These are phyloP conservation scores for Drosophila percnosoma DNA, from an alignment of 2,888 invertebrate species.

Conservation along the genomic window DNA sequence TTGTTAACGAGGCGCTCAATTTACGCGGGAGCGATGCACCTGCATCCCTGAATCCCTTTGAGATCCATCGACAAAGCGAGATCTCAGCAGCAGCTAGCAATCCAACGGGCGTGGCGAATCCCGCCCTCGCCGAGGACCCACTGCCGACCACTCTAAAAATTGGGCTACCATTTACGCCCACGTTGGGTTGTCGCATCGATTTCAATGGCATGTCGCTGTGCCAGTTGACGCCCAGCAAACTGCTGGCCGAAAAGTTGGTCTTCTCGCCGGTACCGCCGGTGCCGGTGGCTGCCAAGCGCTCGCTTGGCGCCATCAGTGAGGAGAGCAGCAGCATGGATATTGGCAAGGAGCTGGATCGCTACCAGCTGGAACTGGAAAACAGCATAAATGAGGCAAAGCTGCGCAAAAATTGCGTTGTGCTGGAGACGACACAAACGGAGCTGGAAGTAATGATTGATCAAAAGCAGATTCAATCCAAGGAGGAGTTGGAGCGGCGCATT, in stretches of 20 bases:
- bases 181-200: slow-evolving; percentile 83
- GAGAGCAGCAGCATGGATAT: slow-evolving; percentile 83
- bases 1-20: slow-evolving; percentile 83
- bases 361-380: slow-evolving; percentile 84
- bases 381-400: slow-evolving; percentile 85
- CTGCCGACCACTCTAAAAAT: slow-evolving; percentile 77
- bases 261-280: slow-evolving; percentile 76
- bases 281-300: slow-evolving; percentile 55
- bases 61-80: slow-evolving; percentile 77
- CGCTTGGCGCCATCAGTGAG: slow-evolving; percentile 82
- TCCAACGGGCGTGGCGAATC: slow-evolving; percentile 56
- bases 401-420: slow-evolving; percentile 62
- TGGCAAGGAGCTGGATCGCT: slow-evolving; percentile 84
- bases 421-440: slow-evolving; percentile 29
- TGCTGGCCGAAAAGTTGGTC: slow-evolving; percentile 83
- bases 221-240: slow-evolving; percentile 82
- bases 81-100: slow-evolving; percentile 48
- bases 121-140: slow-evolving; percentile 54
- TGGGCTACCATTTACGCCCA: slow-evolving; percentile 83
- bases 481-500: slow-evolving; percentile 51
- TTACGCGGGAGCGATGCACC: slow-evolving; percentile 79
- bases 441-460: slow-evolving; percentile 33
- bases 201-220: slow-evolving; percentile 79
- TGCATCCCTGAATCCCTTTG: slow-evolving; percentile 82
- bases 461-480: slow-evolving; percentile 16